Percentiles rank a stretch among this genome's conserved stretches.
These are phyloP conservation scores for Orius insidiosus DNA, from an alignment of 1,140 invertebrate genomes.

Conservation along the genomic window DNA sequence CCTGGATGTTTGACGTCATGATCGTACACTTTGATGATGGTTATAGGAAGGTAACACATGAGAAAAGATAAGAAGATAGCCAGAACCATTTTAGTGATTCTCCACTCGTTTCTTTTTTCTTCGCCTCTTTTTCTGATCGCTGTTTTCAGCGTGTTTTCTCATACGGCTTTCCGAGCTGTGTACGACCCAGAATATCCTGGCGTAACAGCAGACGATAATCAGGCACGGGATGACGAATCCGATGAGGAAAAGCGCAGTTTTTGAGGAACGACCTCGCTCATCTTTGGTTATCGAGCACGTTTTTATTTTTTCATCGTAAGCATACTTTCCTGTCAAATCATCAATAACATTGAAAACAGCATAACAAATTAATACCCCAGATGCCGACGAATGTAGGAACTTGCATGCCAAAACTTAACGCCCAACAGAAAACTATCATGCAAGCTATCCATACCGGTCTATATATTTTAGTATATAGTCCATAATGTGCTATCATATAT, in stretches of 20 bases:
- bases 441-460: slow-evolving; percentile 57
- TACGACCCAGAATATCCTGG: slow-evolving; percentile 76
- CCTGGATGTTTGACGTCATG: slow-evolving; percentile 56
- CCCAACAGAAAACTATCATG: slow-evolving; percentile 70
- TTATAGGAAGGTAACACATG: slow-evolving; percentile 71
- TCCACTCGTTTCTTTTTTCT: slow-evolving; percentile 65
- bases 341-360: slow-evolving; percentile 17
- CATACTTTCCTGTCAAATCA: slow-evolving; percentile 43
- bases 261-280: slow-evolving; percentile 46
- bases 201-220: slow-evolving; percentile 70
- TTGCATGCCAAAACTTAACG: slow-evolving; percentile 69
- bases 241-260: slow-evolving; percentile 63
- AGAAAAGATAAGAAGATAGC: slow-evolving; percentile 76
- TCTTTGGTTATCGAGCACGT: slow-evolving; percentile 69
- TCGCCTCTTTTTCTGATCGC: slow-evolving; percentile 28
- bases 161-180: slow-evolving; percentile 49
- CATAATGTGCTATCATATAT: slow-evolving; percentile 75
- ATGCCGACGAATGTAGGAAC: slow-evolving; percentile 57
- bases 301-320: slow-evolving; percentile 54
- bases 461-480: slow-evolving; percentile 57
- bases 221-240: slow-evolving; percentile 68
- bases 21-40: slow-evolving; percentile 68
- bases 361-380: slow-evolving; percentile 53
- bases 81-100: slow-evolving; percentile 80
- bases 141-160: slow-evolving; percentile 34